A percentile compares a stretch with the other conserved stretches of the same genome.
Evolutionary conservation across 2,888 invertebrate genomes (phyloP).

Genomic region (Thera obeliscata): DNA sequence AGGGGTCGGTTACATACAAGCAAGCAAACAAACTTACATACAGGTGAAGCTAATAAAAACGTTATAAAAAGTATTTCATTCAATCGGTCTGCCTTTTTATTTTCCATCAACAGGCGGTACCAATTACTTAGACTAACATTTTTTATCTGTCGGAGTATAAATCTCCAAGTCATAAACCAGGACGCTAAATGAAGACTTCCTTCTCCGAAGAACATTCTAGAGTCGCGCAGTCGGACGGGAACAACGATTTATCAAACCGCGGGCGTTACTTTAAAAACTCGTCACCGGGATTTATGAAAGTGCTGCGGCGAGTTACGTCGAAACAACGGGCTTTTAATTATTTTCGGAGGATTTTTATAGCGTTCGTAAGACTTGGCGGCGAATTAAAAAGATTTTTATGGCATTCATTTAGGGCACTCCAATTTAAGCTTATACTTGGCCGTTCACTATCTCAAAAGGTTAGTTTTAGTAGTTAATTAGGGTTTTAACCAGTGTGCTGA

Average conservation of each 20-base stretch:
- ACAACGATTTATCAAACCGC: slow-evolving; percentile 53
- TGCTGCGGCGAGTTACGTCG: slow-evolving; percentile 42
- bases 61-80: no score
- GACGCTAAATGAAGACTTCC: slow-evolving; percentile 51
- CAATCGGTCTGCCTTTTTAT: neutral
- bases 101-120: neutral
- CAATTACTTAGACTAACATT: slow-evolving; percentile 14
- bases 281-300: slow-evolving; percentile 57
- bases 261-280: slow-evolving; percentile 55
- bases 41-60: no score
- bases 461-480: no score
- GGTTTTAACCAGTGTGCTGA: no score
- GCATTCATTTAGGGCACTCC: no score
- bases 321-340: slow-evolving; percentile 47
- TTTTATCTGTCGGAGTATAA: slow-evolving; percentile 35
- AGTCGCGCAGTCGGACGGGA: slow-evolving; percentile 18
- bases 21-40: no score
- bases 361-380: no score
- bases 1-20: no score
- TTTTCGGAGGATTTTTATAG: slow-evolving; percentile 33
- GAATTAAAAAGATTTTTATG: no score
- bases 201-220: slow-evolving; percentile 34
- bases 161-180: slow-evolving; percentile 49
- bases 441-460: no score
- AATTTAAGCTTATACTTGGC: no score